Percentiles rank a stretch among this genome's conserved stretches.
Conservation (phyloP, 2,797 vertebrate genomes). For the Ficedula albicollis region DNA sequence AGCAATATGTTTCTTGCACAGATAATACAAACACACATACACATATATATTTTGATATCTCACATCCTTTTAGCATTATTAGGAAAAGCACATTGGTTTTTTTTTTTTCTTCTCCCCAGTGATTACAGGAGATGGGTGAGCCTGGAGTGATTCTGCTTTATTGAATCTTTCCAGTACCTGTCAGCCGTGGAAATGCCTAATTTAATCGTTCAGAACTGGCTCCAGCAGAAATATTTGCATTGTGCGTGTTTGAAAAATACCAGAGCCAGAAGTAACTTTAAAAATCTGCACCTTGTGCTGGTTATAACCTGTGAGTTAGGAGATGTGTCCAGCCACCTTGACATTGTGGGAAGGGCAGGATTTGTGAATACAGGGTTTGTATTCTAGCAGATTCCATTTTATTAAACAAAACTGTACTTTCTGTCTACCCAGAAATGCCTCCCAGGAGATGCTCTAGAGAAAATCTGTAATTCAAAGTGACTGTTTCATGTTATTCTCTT, state of each 20-base stretch:
- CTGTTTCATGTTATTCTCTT: conserved; percentile 17
- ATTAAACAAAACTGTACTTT: background rate
- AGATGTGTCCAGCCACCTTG: background rate
- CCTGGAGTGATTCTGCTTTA: conserved; percentile 3
- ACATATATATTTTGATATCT: background rate
- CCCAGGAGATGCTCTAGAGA: background rate
- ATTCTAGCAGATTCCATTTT: background rate
- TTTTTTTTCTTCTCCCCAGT: background rate
- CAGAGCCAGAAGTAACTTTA: background rate
- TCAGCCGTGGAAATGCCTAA: background rate
- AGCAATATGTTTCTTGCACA: background rate
- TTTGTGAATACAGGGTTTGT: background rate
- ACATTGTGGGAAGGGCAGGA: fast-evolving
- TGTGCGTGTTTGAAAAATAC: background rate
- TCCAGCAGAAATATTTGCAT: background rate
- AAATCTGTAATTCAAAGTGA: conserved; percentile 43
- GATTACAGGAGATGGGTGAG: background rate
- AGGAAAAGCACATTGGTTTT: background rate
- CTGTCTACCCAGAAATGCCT: background rate
- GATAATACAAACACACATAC: background rate
- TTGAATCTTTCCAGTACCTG: background rate
- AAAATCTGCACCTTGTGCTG: background rate
- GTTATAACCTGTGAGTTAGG: background rate
- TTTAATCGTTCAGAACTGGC: background rate
- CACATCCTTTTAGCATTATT: background rate